A percentile compares a stretch with the other conserved stretches of the same genome.
phyloP scores from a whole-genome alignment of 2,888 invertebrate genomes.

The Melanargia galathea region DNA sequence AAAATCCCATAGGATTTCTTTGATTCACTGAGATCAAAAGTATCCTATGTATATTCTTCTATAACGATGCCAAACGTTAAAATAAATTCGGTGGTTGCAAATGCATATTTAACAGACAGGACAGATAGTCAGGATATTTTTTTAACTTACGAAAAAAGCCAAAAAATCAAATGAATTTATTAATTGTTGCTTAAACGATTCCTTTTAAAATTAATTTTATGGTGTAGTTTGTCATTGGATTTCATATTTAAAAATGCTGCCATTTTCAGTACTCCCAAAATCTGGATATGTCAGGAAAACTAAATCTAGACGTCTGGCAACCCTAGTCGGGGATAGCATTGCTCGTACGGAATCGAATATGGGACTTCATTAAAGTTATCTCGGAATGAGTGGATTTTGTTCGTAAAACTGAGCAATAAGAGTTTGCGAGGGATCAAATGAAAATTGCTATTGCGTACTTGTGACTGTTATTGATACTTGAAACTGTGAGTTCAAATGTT shows the following conservation, averaged over 20 bases:
- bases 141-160: too few relatives aligned
- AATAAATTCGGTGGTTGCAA: too few relatives aligned
- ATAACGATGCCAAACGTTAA: too few relatives aligned
- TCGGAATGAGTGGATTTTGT: constrained; percentile 15
- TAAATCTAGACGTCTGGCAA: background rate
- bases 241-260: background rate
- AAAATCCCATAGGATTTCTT: too few relatives aligned
- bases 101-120: too few relatives aligned
- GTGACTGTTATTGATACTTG: constrained; percentile 11
- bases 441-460: constrained; percentile 8
- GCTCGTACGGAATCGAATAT: constrained; percentile 15
- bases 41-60: too few relatives aligned
- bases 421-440: background rate
- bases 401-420: constrained; percentile 12
- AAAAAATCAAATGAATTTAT: too few relatives aligned
- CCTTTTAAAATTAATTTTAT: too few relatives aligned
- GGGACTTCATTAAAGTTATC: constrained; percentile 28
- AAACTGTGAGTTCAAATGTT: background rate
- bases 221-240: too few relatives aligned
- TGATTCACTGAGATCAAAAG: too few relatives aligned
- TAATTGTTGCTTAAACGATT: too few relatives aligned
- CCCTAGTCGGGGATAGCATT: background rate
- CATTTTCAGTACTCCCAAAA: background rate
- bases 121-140: too few relatives aligned
- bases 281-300: background rate